These are phyloP conservation scores for Rotaria magnacalcarata DNA, from an alignment of 2,888 invertebrate species.

Conservation along the genomic window DNA sequence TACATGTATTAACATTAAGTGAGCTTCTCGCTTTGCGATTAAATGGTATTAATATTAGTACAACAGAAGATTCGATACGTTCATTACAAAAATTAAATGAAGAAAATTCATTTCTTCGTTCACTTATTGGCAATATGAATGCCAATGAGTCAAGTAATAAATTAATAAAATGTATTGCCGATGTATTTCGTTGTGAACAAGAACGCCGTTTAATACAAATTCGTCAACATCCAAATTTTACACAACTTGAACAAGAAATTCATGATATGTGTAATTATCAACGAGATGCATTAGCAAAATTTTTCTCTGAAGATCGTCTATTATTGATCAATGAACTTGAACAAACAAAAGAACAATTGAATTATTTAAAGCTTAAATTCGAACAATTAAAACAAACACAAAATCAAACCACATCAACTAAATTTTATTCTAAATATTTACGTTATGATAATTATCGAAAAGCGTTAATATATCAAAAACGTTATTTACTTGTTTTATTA, in stretches of 20 bases:
- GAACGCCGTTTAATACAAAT: background rate
- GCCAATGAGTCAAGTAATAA: background rate
- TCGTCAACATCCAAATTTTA: background rate
- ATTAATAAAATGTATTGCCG: background rate
- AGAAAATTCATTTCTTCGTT: background rate
- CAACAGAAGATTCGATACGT: background rate
- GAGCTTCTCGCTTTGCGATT: slow-evolving; percentile 37
- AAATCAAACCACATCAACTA: background rate
- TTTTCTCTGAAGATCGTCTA: slow-evolving; percentile 10
- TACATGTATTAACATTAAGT: slow-evolving; percentile 41
- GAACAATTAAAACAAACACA: background rate
- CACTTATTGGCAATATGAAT: slow-evolving; percentile 1
- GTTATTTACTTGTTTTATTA: slow-evolving; percentile 72
- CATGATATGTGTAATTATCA: slow-evolving; percentile 23
- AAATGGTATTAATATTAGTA: slow-evolving; percentile 1
- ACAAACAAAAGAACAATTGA: background rate
- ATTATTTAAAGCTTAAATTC: background rate
- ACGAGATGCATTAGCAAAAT: background rate
- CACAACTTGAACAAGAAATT: slow-evolving; percentile 16
- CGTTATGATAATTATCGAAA: slow-evolving; percentile 79
- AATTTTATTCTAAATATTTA: slow-evolving; percentile 55
- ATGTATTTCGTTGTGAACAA: slow-evolving; percentile 25
- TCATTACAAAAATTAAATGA: background rate
- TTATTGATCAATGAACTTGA: background rate
- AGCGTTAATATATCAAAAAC: slow-evolving; percentile 82